Base-by-base conservation (phyloP, 2,113 vertebrate genomes). In the Clarias gariepinus region DNA sequence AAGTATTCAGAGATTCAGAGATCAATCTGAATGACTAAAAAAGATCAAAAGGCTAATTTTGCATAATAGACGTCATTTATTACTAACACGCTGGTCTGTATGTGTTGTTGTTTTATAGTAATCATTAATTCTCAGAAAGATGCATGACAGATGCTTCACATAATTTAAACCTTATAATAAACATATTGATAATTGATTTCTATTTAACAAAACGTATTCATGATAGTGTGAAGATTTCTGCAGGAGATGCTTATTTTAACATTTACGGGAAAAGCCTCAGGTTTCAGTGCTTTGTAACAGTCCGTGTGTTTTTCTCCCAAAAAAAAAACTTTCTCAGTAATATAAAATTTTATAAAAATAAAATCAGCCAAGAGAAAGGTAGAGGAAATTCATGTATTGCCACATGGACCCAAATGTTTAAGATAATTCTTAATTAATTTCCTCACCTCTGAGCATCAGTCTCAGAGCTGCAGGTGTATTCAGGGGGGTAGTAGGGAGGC, bases 401-500 rank as follows among this genome's bases (percentile, higher is more conserved):
- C 47, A 47, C 6, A 47, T 47, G 47, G 47, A 47, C 47, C 0
- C 47, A 47, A 7, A 9, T 8, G 7, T 47, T 47, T 47, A 47
- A 6, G 7, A 47, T 47, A 7, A 47, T 47, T 47, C 6, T 47
- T 47, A 8, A 47, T 47, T 47, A 36, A 36, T 36, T 28, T 61
- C 55, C 55, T 77, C 82, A 99, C 98, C 98, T 99, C 93, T 99
- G 98, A 0, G 97, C 97, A 0, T 99, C 98, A 0, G 98, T 99
- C 93, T 99, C 98, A 0, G 98, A 99, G 94, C 98, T 99, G 95
- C 98, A 99, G 86, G 98, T 98, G 89, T 99, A 99, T 83, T 99
- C 98, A 0, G 98, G 98, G 0, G 98, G 98, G 77, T 99, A 99
- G 91, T 99, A 99, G 0, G 98, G 98, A 0, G 98, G 98, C 0